Evolutionary conservation across 2,888 invertebrate species (phyloP), one percentile per base, ranked within the genome.

Genomic region (Acanthosoma haemorrhoidale): DNA sequence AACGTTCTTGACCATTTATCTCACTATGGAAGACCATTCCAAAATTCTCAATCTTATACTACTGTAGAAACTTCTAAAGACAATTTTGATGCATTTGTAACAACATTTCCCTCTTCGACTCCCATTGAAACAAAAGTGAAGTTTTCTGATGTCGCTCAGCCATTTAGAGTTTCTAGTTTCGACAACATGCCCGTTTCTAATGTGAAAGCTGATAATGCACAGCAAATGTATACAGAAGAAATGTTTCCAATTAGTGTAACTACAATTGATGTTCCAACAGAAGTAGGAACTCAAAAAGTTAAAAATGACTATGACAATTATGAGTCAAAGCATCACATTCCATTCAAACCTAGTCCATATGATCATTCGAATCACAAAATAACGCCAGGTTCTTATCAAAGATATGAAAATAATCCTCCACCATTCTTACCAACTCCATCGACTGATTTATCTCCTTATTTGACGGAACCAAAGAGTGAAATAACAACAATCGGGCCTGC

Each of bases 11-110:
- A 75, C 1, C 75, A 76, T 25, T 67, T 75, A 11, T 75, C 76
- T 5, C 75, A 75, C 29, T 72, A 75, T 8, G 74, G 75, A 0
- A 73, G 76, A 21, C 76, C 76, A 4, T 76, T 76, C 67, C 73
- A 76, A 66, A 73, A 72, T 39, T 58, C 73, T 4, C 72, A 69
- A 8, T 59, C 69, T 9, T 71, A 60, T 25, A 68, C 60, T 6
- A 59, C 71, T 3, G 36, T 34, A 5, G 60, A 71, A 13, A 60
- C 69, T 31, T 43, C 57, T 11, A 71, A 61, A 21, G 60, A 70
- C 11, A 69, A 66, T 38, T n/a, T 36, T 6, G 51, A 71, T 39
- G 63, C 71, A 15, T 73, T 31, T 41, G 71, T 73, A 5, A 71
- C 73, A 36, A 72, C 72, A 8, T 73, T 32, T 29, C 59, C 69